These are phyloP conservation scores for Sycophila texana DNA, from an alignment of 2,888 invertebrate species.

Conservation along the genomic window DNA sequence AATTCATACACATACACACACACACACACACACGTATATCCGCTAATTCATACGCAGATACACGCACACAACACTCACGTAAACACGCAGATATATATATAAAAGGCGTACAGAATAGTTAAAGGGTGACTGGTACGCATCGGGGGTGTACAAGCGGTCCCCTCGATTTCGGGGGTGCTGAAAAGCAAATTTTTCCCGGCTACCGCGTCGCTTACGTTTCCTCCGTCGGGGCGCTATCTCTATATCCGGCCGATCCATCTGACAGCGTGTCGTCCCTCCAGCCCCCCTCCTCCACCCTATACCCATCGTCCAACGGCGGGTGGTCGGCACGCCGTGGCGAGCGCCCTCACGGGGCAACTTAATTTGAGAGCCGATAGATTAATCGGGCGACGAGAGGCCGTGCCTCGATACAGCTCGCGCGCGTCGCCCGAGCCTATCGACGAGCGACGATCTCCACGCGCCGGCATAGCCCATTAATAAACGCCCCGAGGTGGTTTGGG, in stretches of 20 bases:
- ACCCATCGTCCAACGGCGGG: background rate
- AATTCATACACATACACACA: background rate
- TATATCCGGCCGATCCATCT: slow-evolving; percentile 21
- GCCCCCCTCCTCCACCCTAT: background rate
- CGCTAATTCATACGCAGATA: background rate
- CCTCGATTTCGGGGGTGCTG: background rate
- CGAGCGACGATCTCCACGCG: slow-evolving; percentile 14
- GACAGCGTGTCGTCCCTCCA: slow-evolving; percentile 5
- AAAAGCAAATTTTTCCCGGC: slow-evolving; percentile 10
- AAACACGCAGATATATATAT: too few species aligned
- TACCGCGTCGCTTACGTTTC: background rate
- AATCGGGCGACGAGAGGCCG: slow-evolving; percentile 34
- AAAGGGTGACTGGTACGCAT: too few species aligned
- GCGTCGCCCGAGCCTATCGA: slow-evolving; percentile 1
- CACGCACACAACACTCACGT: background rate
- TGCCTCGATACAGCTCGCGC: background rate
- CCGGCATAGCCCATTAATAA: slow-evolving; percentile 31
- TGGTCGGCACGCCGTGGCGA: background rate
- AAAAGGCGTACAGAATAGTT: too few species aligned
- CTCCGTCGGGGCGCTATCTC: background rate
- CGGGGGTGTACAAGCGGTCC: too few species aligned
- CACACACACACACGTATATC: background rate
- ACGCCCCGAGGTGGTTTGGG: background rate
- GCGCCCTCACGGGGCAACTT: slow-evolving; percentile 22
- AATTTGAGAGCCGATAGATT: slow-evolving; percentile 50